These are phyloP conservation scores for Tyria jacobaeae DNA, from an alignment of 2,888 invertebrate species.

Conservation along the genomic window DNA sequence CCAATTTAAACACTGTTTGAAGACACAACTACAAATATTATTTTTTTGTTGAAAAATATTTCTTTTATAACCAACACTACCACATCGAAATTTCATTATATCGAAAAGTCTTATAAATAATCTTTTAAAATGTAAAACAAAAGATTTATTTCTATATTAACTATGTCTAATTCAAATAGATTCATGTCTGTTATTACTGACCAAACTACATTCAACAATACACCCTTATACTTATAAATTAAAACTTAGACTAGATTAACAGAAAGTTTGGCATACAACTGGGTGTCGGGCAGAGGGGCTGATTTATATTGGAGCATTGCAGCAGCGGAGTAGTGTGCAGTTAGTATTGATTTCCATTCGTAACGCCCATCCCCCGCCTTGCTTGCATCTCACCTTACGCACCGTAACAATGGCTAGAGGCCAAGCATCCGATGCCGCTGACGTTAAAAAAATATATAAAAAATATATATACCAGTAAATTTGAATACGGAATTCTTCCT, in stretches of 20 bases:
- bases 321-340: constrained; percentile 84
- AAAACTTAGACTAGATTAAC: constrained; percentile 54
- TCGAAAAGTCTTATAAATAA: constrained; percentile 39
- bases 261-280: constrained; percentile 73
- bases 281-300: constrained; percentile 75
- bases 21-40: background rate
- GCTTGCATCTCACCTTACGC: constrained; percentile 79
- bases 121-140: constrained; percentile 56
- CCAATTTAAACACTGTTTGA: background rate
- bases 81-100: constrained; percentile 33
- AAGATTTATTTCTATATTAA: constrained; percentile 52
- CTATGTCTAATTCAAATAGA: constrained; percentile 66
- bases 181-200: constrained; percentile 61
- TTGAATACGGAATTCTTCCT: constrained; percentile 45
- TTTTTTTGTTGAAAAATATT: constrained; percentile 7
- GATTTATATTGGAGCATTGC: constrained; percentile 87
- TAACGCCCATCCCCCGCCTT: constrained; percentile 69
- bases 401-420: constrained; percentile 78
- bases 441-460: constrained; percentile 58
- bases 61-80: constrained; percentile 14
- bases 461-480: constrained; percentile 42
- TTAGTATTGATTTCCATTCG: constrained; percentile 87
- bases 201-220: constrained; percentile 37
- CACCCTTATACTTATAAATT: constrained; percentile 39
- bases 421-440: constrained; percentile 66